Evolutionary conservation across 2,888 invertebrate species (phyloP), one percentile per base, ranked within the genome.

Genomic region (Drymonia ruficornis): DNA sequence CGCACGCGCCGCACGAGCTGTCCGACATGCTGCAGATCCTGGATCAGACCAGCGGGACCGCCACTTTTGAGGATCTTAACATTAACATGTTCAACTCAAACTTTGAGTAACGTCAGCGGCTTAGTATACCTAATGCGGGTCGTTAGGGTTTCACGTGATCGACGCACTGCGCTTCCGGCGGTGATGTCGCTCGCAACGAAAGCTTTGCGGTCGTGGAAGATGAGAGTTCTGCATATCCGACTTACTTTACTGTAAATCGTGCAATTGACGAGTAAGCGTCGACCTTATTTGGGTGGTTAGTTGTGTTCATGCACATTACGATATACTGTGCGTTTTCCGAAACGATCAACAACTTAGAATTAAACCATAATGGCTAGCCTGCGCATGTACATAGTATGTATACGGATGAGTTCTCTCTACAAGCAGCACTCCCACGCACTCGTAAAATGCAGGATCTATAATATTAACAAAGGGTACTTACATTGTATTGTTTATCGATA

Each of bases 11-110:
- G 42, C 94, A 93, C 64, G 98, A 98, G 90, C 94, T 98, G 54
- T 96, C 97, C 15, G 98, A 98, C 78, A 98, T 98, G 98, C 93
- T 98, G 74, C 98, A 98, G 89, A 98, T 98, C 95, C 91, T 98
- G 54, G 97, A 98, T 88, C 97, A 97, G 83, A 36, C 36, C 36
- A 95, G 96, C 74, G 96, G 95, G 50, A 94, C 96, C 40, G 94
- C 96, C 55, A 95, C 97, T 29, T 98, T 98, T 84, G 98, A 98
- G 84, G 98, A 98, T 86, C 94, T 98, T 76, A 96, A 96, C 80
- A 94, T 98, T 71, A 95, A 95, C 77, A 98, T 98, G 97, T 98
- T 98, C 86, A 97, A 96, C 83, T 95, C 97, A 72, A 91, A 84
- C 80, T 92, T 92, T 68, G 91, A 92, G 73, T 92, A 89, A 73